These are phyloP conservation scores for Chrysina gloriosa DNA, from an alignment of 2,888 invertebrate species.

Conservation along the genomic window DNA sequence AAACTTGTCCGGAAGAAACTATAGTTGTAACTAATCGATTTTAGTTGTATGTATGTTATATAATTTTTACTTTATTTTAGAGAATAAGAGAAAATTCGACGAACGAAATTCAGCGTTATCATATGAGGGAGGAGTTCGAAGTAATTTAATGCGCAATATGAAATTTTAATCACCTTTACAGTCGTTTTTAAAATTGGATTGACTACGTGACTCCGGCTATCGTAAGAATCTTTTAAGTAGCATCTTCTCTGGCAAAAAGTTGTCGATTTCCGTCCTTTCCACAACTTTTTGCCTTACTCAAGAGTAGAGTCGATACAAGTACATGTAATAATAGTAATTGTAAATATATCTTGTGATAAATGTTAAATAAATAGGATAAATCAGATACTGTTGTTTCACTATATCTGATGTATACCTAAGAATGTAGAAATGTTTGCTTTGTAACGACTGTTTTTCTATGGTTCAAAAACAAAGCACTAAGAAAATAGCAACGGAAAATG, in stretches of 20 bases:
- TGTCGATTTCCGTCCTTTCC: slow-evolving; percentile 55
- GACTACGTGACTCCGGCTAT: slow-evolving; percentile 16
- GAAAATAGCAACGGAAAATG: too few relatives aligned
- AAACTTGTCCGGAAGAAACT: slow-evolving; percentile 46
- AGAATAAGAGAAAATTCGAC: slow-evolving; percentile 8
- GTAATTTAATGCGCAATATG: slow-evolving; percentile 40
- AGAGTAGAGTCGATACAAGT: slow-evolving; percentile 17
- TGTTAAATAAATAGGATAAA: slow-evolving; percentile 47
- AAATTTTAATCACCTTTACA: slow-evolving; percentile 6
- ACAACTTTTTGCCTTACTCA: slow-evolving; percentile 48
- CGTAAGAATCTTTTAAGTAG: slow-evolving; percentile 20
- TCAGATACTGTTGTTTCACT: neutral
- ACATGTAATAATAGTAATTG: slow-evolving; percentile 43
- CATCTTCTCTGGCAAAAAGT: slow-evolving; percentile 46
- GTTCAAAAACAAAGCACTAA: too few relatives aligned
- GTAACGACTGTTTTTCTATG: neutral
- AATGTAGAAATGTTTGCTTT: neutral
- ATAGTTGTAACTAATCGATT: slow-evolving; percentile 22
- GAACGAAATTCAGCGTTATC: slow-evolving; percentile 20
- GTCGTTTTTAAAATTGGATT: slow-evolving; percentile 5
- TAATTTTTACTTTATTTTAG: slow-evolving; percentile 29
- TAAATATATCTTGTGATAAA: slow-evolving; percentile 51
- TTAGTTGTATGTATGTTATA: neutral
- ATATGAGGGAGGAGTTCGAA: slow-evolving; percentile 45
- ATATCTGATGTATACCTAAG: neutral